These are phyloP conservation scores for Pegoplata infirma DNA, from an alignment of 2,888 invertebrate genomes.

Conservation along the genomic window DNA sequence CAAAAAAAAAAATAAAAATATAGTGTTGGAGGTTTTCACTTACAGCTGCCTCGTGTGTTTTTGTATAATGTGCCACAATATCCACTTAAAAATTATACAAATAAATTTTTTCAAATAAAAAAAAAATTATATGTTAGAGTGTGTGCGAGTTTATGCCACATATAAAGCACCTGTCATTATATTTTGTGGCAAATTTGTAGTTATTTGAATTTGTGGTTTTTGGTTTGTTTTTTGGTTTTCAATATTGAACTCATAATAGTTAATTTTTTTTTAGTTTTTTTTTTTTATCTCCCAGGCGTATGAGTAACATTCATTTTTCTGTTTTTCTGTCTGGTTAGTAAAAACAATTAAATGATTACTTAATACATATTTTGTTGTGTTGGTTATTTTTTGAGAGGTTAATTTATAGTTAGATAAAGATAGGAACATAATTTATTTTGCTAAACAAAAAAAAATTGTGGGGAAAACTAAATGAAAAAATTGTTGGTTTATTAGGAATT, in stretches of 20 bases:
- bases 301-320: conserved; percentile 41
- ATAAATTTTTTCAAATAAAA: too few relatives aligned
- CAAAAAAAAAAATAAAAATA: not conserved
- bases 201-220: conserved; percentile 26
- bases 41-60: conserved; percentile 37
- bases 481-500: too few relatives aligned
- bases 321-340: not conserved
- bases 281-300: conserved; percentile 27
- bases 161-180: conserved; percentile 59
- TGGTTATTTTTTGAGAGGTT: not conserved
- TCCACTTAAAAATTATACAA: too few relatives aligned
- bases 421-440: conserved; percentile 16
- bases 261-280: not conserved
- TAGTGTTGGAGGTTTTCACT: conserved; percentile 53
- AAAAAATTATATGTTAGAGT: too few relatives aligned
- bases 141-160: not conserved
- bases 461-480: not conserved
- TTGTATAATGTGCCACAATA: not conserved
- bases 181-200: conserved; percentile 40
- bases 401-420: conserved; percentile 45
- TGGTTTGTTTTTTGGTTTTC: conserved; percentile 8
- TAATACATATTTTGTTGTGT: conserved; percentile 12
- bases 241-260: conserved; percentile 16
- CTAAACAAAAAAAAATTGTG: not conserved
- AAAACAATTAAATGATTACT: conserved; percentile 49